phyloP scores from a whole-genome alignment of 1,140 invertebrate species.

The Heliconius eleuchia region DNA sequence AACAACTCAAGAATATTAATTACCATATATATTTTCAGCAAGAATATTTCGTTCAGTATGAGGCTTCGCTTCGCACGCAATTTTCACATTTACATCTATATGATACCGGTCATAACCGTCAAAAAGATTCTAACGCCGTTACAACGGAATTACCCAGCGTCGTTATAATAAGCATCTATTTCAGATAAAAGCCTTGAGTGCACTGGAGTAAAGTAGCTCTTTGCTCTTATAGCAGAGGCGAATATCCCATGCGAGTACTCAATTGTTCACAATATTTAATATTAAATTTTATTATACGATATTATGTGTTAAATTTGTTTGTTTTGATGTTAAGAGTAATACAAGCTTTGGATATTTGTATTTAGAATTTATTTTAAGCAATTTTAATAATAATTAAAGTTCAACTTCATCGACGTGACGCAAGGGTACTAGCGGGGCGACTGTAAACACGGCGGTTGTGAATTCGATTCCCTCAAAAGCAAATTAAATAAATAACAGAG shows the following conservation, averaged over 20 bases:
- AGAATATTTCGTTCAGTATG: neutral
- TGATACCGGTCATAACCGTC: slow-evolving; percentile 19
- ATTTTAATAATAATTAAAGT: no score
- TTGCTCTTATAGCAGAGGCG: slow-evolving; percentile 9
- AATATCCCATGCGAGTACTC: slow-evolving; percentile 3
- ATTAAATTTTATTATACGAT: neutral
- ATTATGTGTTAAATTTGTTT: neutral
- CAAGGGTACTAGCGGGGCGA: no score
- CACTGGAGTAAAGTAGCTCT: neutral
- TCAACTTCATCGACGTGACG: no score
- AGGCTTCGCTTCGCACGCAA: slow-evolving; percentile 19
- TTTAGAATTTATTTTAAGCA: neutral
- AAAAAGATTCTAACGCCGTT: slow-evolving; percentile 18
- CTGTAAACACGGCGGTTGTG: no score
- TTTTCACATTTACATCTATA: slow-evolving; percentile 24
- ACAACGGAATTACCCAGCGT: slow-evolving; percentile 4
- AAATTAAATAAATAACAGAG: no score
- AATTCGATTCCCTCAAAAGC: no score
- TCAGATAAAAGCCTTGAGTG: slow-evolving; percentile 14
- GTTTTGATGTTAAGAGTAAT: neutral
- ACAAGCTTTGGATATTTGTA: neutral
- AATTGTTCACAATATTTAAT: slow-evolving; percentile 6
- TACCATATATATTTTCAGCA: neutral
- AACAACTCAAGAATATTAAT: slow-evolving; percentile 3
- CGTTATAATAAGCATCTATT: slow-evolving; percentile 16